Conservation (phyloP, 2,888 invertebrate species). For the Teinopalpus imperialis region DNA sequence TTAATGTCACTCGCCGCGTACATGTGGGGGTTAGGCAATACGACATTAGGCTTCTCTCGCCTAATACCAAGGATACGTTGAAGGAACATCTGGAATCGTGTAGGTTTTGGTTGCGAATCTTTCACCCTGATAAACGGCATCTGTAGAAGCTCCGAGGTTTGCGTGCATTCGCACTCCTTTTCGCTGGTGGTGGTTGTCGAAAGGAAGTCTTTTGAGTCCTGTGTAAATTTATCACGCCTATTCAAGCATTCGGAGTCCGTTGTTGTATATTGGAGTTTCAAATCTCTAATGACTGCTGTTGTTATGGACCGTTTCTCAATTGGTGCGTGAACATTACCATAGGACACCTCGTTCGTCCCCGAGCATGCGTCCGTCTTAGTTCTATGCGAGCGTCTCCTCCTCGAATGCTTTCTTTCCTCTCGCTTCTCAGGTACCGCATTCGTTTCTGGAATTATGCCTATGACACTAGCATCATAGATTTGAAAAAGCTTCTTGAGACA, state of each 20-base stretch:
- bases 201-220: constrained; percentile 40
- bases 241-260: constrained; percentile 25
- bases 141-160: constrained; percentile 33
- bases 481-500: constrained; percentile 72
- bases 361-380: constrained; percentile 63
- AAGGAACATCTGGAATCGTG: constrained; percentile 62
- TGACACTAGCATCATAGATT: constrained; percentile 69
- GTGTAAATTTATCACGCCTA: constrained; percentile 34
- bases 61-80: constrained; percentile 59
- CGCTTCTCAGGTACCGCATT: constrained; percentile 29
- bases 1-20: constrained; percentile 63
- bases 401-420: constrained; percentile 31
- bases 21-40: constrained; percentile 40
- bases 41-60: constrained; percentile 39
- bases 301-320: constrained; percentile 38
- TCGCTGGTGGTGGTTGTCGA: constrained; percentile 31
- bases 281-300: constrained; percentile 45
- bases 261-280: constrained; percentile 41
- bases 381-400: constrained; percentile 53
- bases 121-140: constrained; percentile 43
- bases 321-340: constrained; percentile 39
- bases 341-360: constrained; percentile 51
- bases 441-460: constrained; percentile 56
- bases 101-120: constrained; percentile 45
- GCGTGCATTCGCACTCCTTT: constrained; percentile 41